phyloP scores from a whole-genome alignment of 2,888 invertebrate genomes.

The Oscheius myriophilus region DNA sequence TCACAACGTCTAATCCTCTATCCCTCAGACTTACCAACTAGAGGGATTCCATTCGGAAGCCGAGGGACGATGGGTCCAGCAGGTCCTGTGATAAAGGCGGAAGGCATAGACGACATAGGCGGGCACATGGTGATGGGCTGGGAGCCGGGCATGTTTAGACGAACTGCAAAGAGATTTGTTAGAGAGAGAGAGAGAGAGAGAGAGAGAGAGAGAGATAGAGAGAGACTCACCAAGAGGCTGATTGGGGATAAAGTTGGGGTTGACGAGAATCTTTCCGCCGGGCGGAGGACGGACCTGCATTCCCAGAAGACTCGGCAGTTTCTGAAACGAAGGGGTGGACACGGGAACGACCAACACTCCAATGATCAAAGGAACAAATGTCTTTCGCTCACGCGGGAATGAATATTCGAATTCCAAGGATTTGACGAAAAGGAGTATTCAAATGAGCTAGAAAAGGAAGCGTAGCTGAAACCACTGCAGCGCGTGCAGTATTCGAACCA shows the following conservation, averaged over 20 bases:
- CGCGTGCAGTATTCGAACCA: too few species aligned
- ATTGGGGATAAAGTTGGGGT: constrained; percentile 33
- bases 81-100: neutral
- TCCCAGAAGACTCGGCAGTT: constrained; percentile 6
- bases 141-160: constrained; percentile 20
- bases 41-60: constrained; percentile 47
- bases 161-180: constrained; percentile 17
- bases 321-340: neutral
- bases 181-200: neutral
- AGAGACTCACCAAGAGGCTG: constrained; percentile 15
- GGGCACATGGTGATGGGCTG: constrained; percentile 6
- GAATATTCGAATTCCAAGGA: too few species aligned
- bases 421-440: too few species aligned
- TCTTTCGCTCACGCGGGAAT: too few species aligned
- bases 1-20: too few species aligned
- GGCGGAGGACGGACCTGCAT: constrained; percentile 23
- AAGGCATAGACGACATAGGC: constrained; percentile 26
- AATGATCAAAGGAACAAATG: too few species aligned
- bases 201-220: neutral
- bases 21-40: constrained; percentile 23
- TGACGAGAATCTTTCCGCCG: constrained; percentile 37
- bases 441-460: too few species aligned
- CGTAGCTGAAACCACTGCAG: too few species aligned
- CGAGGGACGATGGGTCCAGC: constrained; percentile 41
- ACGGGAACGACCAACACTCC: too few species aligned